Evolutionary conservation across 2,797 vertebrate genomes (phyloP).

Genomic region (Propithecus perrieri): DNA sequence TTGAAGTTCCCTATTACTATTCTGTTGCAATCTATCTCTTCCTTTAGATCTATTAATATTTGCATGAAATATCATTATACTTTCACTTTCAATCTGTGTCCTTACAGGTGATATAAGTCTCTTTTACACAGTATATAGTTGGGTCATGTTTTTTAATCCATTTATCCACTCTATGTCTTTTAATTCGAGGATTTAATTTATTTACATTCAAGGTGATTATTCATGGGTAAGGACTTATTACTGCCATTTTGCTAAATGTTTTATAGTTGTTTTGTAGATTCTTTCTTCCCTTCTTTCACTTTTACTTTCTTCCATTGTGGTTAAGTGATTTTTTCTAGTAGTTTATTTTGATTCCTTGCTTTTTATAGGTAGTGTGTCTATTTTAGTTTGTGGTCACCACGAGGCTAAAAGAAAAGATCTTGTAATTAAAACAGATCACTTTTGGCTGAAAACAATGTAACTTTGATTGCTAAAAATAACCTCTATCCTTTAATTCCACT

Average conservation of each 20-base stretch:
- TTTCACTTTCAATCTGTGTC: neutral
- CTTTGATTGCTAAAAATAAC: neutral
- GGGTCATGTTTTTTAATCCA: neutral
- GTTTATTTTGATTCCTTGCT: neutral
- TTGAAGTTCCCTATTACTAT: neutral
- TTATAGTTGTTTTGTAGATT: neutral
- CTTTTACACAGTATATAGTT: neutral
- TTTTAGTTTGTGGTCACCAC: neutral
- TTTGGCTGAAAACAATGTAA: neutral
- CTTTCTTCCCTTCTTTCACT: neutral
- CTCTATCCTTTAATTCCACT: neutral
- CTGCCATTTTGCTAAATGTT: neutral
- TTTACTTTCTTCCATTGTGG: neutral
- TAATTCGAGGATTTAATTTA: neutral
- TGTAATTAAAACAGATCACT: neutral
- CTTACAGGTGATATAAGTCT: neutral
- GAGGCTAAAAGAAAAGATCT: neutral
- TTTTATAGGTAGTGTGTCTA: neutral
- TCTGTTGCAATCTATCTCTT: neutral
- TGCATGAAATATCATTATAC: neutral
- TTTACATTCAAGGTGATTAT: neutral
- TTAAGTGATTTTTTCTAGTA: neutral
- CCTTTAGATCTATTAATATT: neutral
- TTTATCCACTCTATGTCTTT: neutral
- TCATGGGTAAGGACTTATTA: neutral